Base-by-base conservation (phyloP, 2,888 invertebrate genomes). In the Fragum fragum region DNA sequence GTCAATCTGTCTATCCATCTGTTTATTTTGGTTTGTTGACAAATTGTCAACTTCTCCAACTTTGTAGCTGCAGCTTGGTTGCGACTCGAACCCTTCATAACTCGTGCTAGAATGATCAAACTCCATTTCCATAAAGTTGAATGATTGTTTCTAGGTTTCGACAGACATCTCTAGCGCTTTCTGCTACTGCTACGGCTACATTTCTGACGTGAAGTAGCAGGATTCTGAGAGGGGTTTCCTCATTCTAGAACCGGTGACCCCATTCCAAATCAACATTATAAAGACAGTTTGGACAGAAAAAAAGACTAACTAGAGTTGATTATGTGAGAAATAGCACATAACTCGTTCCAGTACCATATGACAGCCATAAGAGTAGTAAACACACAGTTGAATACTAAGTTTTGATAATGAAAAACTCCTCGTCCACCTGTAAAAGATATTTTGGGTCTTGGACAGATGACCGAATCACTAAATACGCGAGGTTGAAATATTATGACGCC, bases 381-480 rank as follows among this genome's bases (percentile, higher is more conserved):
- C 18, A 47, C n/a, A 16, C 47, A 18, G 47, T 3, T 9, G 14
- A 47, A 3, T 47, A 47, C 47, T 47, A 5, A 47, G 47, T 9
- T 47, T n/a, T 47, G 16, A 14, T 14, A 47, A n/a, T 47, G 16
- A 14, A 47, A 36, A 26, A 26, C 23, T 70, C 79, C 72, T 78
- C 85, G 87, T 88, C 86, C 87, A 87, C 88, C 88, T 87, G 87
- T 87, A 83, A 89, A 86, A 89, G 79, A 81, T 88, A 83, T 88
- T 90, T 88, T 72, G 80, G 81, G 84, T 86, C 84, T 84, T 84
- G 76, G 83, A 76, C 78, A 76, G 73, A 72, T 79, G 82, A 81
- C 87, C 88, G 76, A 79, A 84, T 85, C 87, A 87, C 88, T 73
- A 66, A 80, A 76, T 78, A 75, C 74, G 81, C 80, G 83, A 76